These are phyloP conservation scores for Catharus ustulatus DNA, from an alignment of 2,797 vertebrate species.

Conservation along the genomic window DNA sequence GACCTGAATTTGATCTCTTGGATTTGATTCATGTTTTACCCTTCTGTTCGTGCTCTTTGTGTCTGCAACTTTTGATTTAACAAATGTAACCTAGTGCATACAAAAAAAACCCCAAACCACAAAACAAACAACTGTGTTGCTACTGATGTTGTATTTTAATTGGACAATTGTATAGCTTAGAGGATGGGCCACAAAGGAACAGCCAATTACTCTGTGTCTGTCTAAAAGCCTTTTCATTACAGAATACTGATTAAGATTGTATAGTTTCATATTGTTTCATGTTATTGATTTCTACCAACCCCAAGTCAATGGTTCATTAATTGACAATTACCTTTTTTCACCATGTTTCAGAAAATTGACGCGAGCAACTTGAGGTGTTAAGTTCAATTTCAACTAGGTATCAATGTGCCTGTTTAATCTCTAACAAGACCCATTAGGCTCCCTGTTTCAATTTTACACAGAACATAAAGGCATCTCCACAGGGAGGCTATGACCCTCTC, in stretches of 20 bases:
- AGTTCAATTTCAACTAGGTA: slow-evolving; percentile 69
- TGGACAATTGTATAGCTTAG: slow-evolving; percentile 62
- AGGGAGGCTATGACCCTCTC: slow-evolving; percentile 30
- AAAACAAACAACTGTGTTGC: slow-evolving; percentile 66
- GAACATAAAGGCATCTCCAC: slow-evolving; percentile 2
- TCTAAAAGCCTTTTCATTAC: slow-evolving; percentile 62
- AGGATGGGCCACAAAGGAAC: slow-evolving; percentile 66
- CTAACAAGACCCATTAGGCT: slow-evolving; percentile 59
- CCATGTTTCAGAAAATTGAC: slow-evolving; percentile 73
- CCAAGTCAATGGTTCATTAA: slow-evolving; percentile 74
- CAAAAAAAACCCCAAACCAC: background rate
- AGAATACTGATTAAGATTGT: slow-evolving; percentile 71
- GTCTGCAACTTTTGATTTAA: slow-evolving; percentile 67
- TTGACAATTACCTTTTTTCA: slow-evolving; percentile 80
- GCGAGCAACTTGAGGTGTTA: slow-evolving; percentile 62
- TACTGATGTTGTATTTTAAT: slow-evolving; percentile 73
- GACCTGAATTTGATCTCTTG: slow-evolving; percentile 10
- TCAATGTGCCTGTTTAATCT: slow-evolving; percentile 68
- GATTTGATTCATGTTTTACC: slow-evolving; percentile 20
- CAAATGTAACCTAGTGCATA: slow-evolving; percentile 50
- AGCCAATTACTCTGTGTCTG: slow-evolving; percentile 74
- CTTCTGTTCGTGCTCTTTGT: slow-evolving; percentile 20
- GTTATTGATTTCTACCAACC: slow-evolving; percentile 75
- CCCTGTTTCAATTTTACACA: slow-evolving; percentile 52
- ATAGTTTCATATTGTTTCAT: slow-evolving; percentile 67